These are phyloP conservation scores for Ectropis grisescens DNA, from an alignment of 1,140 invertebrate genomes.

Conservation along the genomic window DNA sequence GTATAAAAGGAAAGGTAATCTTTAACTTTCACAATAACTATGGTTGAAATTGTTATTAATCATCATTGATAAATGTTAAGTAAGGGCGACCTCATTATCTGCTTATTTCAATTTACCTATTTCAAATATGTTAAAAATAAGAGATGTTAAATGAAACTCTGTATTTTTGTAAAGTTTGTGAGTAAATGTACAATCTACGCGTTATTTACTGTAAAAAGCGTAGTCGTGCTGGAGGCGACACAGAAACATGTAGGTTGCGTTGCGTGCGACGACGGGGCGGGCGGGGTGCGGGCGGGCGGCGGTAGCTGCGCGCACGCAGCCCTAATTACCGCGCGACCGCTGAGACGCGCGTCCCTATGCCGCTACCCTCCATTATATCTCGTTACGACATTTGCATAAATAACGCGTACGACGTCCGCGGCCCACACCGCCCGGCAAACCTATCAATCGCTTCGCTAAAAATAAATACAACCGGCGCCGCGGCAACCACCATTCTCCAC, in stretches of 20 bases:
- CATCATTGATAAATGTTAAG: too few relatives aligned
- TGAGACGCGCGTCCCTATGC: constrained; percentile 32
- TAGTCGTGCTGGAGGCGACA: constrained; percentile 59
- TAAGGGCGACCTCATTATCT: too few relatives aligned
- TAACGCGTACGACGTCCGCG: constrained; percentile 42
- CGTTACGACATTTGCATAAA: constrained; percentile 68
- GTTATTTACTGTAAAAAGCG: too few relatives aligned
- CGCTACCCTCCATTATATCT: constrained; percentile 57
- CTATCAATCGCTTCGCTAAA: constrained; percentile 59
- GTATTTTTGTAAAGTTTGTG: too few relatives aligned
- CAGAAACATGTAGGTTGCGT: constrained; percentile 41
- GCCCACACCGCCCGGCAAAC: constrained; percentile 38
- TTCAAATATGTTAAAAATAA: too few relatives aligned
- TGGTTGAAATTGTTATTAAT: too few relatives aligned
- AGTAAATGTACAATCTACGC: too few relatives aligned
- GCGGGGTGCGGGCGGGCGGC: constrained; percentile 24
- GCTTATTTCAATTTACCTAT: too few relatives aligned
- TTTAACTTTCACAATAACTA: too few relatives aligned
- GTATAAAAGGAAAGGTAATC: too few relatives aligned
- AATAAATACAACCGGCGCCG: constrained; percentile 46
- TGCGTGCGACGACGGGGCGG: constrained; percentile 32
- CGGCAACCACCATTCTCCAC: constrained; percentile 3
- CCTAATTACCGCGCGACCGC: constrained; percentile 56
- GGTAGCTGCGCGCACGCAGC: constrained; percentile 38
- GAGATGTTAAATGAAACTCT: too few relatives aligned